Evolutionary conservation across 2,797 vertebrate genomes (phyloP).

Genomic region (Graptemys geographica): DNA sequence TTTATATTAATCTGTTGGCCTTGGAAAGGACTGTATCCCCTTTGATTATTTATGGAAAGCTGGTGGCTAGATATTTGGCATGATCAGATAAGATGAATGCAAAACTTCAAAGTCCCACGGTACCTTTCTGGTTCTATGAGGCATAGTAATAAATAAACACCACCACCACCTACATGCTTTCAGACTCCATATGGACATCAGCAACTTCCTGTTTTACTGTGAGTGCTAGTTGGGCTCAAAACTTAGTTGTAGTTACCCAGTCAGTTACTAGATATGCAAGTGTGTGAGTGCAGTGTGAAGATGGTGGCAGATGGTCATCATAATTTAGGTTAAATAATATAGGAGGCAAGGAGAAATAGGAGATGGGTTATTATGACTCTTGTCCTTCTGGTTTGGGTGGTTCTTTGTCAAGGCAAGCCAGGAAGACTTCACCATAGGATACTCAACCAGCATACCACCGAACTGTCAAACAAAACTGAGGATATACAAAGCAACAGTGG

Average conservation of each 20-base stretch:
- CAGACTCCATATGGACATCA: neutral
- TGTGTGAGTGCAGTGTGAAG: neutral
- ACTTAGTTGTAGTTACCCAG: neutral
- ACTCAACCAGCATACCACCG: no score
- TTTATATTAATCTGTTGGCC: neutral
- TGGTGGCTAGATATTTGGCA: neutral
- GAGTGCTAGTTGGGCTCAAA: neutral
- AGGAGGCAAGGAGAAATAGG: neutral
- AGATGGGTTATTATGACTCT: neutral
- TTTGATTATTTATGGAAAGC: neutral
- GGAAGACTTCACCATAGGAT: no score
- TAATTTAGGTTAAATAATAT: neutral
- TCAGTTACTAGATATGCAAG: neutral
- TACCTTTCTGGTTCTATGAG: neutral
- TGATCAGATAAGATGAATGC: neutral
- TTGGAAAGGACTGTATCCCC: neutral
- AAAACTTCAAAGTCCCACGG: neutral
- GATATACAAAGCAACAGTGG: no score
- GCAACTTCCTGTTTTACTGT: neutral
- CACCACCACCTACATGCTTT: fast-evolving
- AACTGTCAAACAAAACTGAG: no score
- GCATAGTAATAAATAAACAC: neutral
- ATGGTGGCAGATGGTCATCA: neutral
- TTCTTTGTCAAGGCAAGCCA: neutral
- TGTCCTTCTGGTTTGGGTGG: neutral